Evolutionary conservation across 2,113 vertebrate genomes (phyloP), one percentile per base, ranked within the genome.

Genomic region (Plectropomus leopardus): DNA sequence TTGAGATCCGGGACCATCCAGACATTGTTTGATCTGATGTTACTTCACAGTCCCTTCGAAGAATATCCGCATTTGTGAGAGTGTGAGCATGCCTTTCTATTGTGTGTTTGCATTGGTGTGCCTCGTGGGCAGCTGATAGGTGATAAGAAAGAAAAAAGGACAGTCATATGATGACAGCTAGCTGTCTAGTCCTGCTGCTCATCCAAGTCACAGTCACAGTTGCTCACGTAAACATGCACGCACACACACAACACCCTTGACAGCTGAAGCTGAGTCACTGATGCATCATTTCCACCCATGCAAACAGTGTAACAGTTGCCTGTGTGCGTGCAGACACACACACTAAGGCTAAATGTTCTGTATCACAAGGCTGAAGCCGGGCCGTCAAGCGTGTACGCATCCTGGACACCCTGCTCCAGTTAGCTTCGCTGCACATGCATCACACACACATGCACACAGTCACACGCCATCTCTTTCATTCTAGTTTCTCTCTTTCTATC

Each of bases 391-490:
- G 73, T 90, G 78, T 78, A 80, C 17, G 67, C 75, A 90, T 84
- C 76, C 76, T 73, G 89, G 75, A 92, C 82, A 76, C 82, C 76
- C 86, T 91, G 90, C 89, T 92, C 91, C 81, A 90, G 88, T 93
- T 93, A 89, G 86, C 92, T 88, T 76, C 72, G n/a, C 69, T 89
- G 86, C 86, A 84, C 86, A 91, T 76, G 45, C 53, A 76, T 23
- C 75, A 48, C 64, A 72, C 64, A 80, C 57, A 77, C 58, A 63
- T 24, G 24, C 36, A 24, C 68, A 63, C 3, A 28, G 2, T 17
- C 70, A 53, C 47, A 51, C 66, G 60, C 60, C 23, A 32, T 71
- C 63, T 21, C 66, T 61, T 74, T 53, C 61, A 68, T 53, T 50
- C 24, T 54, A 2, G 1, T 67, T 7, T 72, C 67, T 57, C 45